Evolutionary conservation across 64 coral and sea anemone species (phyloP).

Genomic region (Catalaphyllia jardinei): DNA sequence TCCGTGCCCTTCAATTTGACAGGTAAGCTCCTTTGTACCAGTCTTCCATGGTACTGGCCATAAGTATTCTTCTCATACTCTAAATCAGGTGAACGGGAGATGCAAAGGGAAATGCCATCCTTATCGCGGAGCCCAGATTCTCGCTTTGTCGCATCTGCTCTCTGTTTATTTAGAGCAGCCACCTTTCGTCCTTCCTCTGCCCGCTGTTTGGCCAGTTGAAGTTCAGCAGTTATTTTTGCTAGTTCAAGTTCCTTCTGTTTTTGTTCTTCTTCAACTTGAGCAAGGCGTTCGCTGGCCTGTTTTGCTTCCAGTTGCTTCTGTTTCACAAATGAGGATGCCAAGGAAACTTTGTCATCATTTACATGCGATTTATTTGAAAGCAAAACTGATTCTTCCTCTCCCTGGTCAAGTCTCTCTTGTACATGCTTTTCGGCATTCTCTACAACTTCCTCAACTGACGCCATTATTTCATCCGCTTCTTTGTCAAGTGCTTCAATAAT

Average conservation of each 20-base stretch:
- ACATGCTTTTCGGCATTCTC: too few species aligned
- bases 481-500: too few species aligned
- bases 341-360: too few species aligned
- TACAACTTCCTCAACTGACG: too few species aligned
- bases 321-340: too few species aligned
- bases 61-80: not conserved
- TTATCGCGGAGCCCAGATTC: not conserved
- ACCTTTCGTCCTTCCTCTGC: conserved; percentile 45
- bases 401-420: too few species aligned
- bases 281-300: too few species aligned
- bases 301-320: too few species aligned
- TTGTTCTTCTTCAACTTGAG: conserved; percentile 27
- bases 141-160: conserved; percentile 26
- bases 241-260: conserved; percentile 37
- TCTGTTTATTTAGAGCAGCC: conserved; percentile 19
- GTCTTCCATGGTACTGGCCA: not conserved
- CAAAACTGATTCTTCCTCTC: too few species aligned
- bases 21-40: conserved; percentile 9
- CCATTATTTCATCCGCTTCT: too few species aligned
- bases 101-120: not conserved
- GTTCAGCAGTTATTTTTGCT: not conserved
- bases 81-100: not conserved
- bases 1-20: conserved; percentile 70
- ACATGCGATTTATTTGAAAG: too few species aligned
- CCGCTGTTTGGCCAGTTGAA: conserved; percentile 28